These are phyloP conservation scores for Aselliscus stoliczkanus DNA, from an alignment of 2,797 vertebrate genomes.

Conservation along the genomic window DNA sequence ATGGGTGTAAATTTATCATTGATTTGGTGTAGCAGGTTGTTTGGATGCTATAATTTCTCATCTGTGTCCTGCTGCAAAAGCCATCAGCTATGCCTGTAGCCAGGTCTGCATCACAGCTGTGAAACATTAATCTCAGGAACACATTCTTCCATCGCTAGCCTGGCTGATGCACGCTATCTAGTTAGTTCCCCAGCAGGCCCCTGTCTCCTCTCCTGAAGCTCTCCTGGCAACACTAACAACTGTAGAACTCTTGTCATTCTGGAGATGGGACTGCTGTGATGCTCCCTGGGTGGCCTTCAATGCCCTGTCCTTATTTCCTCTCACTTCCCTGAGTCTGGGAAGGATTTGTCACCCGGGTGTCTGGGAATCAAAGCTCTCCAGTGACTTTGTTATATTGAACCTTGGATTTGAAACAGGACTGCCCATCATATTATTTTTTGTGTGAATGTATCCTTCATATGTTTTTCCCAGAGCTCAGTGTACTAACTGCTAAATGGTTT, in stretches of 20 bases:
- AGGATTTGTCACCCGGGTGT: slow-evolving; percentile 38
- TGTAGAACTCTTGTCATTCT: slow-evolving; percentile 23
- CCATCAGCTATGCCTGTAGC: slow-evolving; percentile 39
- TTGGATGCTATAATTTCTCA: slow-evolving; percentile 55
- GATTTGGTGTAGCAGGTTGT: slow-evolving; percentile 35
- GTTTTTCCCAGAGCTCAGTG: background rate
- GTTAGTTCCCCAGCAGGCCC: slow-evolving; percentile 55
- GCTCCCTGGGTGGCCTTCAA: background rate
- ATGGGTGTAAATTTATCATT: slow-evolving; percentile 27
- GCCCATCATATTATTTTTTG: slow-evolving; percentile 17
- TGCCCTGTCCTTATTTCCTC: slow-evolving; percentile 31
- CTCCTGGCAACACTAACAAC: slow-evolving; percentile 11
- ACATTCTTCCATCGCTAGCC: background rate
- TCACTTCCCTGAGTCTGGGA: slow-evolving; percentile 38
- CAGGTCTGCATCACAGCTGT: slow-evolving; percentile 64
- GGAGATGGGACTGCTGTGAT: background rate
- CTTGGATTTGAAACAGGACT: slow-evolving; percentile 24
- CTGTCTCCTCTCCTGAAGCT: slow-evolving; percentile 41
- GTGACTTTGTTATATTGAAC: background rate
- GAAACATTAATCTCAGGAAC: slow-evolving; percentile 64
- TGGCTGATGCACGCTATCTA: background rate
- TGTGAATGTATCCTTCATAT: background rate
- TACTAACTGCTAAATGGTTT: background rate
- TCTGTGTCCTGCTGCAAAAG: slow-evolving; percentile 58
- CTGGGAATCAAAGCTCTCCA: background rate